A percentile compares a stretch with the other conserved stretches of the same genome.
These are phyloP conservation scores for Tyria jacobaeae DNA, from an alignment of 2,888 invertebrate species.

Conservation along the genomic window DNA sequence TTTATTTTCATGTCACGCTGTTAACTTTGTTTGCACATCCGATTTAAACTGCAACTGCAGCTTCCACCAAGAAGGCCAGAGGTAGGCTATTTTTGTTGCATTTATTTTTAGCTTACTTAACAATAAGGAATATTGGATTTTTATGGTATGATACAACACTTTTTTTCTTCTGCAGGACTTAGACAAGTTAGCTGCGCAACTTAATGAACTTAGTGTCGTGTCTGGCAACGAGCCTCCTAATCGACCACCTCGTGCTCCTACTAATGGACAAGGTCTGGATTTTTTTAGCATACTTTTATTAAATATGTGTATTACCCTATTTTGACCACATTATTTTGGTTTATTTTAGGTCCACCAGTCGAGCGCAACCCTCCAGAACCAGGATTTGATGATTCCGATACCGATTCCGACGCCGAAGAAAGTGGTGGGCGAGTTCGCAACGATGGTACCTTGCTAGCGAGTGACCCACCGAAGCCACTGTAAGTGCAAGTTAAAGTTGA, in stretches of 20 bases:
- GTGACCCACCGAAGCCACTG: conserved; percentile 99
- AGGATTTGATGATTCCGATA: conserved; percentile 91
- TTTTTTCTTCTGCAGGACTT: conserved; percentile 90
- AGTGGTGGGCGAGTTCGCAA: conserved; percentile 93
- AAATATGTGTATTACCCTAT: not conserved
- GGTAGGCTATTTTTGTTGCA: conserved; percentile 87
- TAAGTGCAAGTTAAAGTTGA: conserved; percentile 82
- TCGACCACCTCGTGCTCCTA: conserved; percentile 78
- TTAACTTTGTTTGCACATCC: conserved; percentile 83
- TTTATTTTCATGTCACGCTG: conserved; percentile 85
- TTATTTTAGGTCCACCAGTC: conserved; percentile 76
- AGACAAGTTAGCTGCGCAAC: conserved; percentile 98
- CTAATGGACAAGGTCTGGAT: conserved; percentile 78
- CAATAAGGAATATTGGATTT: not conserved
- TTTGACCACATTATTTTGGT: not conserved
- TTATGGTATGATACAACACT: not conserved
- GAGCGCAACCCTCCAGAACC: conserved; percentile 88
- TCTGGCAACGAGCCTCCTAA: conserved; percentile 90
- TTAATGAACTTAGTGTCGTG: conserved; percentile 96
- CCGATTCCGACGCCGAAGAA: conserved; percentile 94
- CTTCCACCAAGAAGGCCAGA: conserved; percentile 96
- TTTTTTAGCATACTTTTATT: not conserved
- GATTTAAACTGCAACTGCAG: conserved; percentile 83
- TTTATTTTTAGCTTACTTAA: conserved; percentile 30
- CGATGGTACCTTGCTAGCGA: conserved; percentile 97